Evolutionary conservation across 2,113 vertebrate genomes (phyloP), one percentile per base, ranked within the genome.

Genomic region (Neolamprologus devosi): DNA sequence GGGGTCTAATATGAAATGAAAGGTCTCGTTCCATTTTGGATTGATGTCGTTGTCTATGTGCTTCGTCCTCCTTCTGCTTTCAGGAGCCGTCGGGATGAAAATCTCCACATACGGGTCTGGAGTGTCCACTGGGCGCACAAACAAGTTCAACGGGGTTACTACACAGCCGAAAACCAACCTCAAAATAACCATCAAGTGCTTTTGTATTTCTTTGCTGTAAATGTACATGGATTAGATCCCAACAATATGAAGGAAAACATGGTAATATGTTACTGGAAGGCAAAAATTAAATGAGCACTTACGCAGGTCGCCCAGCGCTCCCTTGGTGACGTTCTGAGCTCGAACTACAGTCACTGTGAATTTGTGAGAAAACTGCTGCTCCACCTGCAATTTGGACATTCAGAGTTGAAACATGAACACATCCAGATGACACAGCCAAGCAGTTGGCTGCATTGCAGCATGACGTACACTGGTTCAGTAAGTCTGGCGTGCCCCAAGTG

Each of bases 91-190:
- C 1, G 97, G 97, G 87, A 99, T 98, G 95, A 97, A 98, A 80
- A 99, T 95, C 87, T 98, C 98, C 95, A 99, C 97, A 0, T 99
- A 99, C 1, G 99, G 98, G 87, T 99, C 98, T 33, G 99, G 98
- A 28, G 98, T 99, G 92, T 99, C 98, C 91, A 99, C 99, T 99
- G 86, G 28, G 79, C 14, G 53, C 68, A 86, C 23, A 82, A 8
- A 81, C 8, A 60, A 14, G 81, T 68, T 40, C 7, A n/a, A 7
- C 11, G 4, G n/a, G 30, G 9, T 85, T 80, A 79, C 14, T 30
- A 13, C 21, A 33, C 6, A 54, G 21, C 40, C 3, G 5, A 5
- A 57, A n/a, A 40, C 7, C n/a, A 40, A 54, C 2, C 47, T 37
- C 14, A 13, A 57, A 45, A 55, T 10, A 16, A 37, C n/a, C 19